phyloP scores from a whole-genome alignment of 2,113 vertebrate genomes.

The Mungos mungo region DNA sequence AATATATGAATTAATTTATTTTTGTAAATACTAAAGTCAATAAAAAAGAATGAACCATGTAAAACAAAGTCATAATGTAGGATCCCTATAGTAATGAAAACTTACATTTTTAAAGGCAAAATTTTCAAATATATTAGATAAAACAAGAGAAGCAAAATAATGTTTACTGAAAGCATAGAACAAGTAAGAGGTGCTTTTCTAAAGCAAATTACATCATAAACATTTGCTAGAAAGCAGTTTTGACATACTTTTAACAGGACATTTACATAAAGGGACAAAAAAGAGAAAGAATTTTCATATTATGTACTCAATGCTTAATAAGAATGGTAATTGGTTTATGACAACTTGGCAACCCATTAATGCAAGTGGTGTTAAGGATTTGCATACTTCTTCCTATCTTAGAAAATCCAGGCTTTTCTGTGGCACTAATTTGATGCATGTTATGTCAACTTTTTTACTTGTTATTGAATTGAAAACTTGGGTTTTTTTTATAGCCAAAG shows the following conservation, averaged over 20 bases:
- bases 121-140: background rate
- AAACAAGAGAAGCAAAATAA: background rate
- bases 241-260: background rate
- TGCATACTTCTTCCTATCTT: background rate
- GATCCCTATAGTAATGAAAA: background rate
- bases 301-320: background rate
- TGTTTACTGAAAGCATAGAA: background rate
- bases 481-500: background rate
- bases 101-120: background rate
- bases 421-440: background rate
- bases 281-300: background rate
- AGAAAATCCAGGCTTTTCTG: background rate
- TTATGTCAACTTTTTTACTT: background rate
- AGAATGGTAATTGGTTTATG: background rate
- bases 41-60: background rate
- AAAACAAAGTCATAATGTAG: conserved; percentile 3
- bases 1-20: background rate
- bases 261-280: background rate
- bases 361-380: background rate
- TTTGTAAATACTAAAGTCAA: background rate
- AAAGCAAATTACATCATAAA: background rate
- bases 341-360: background rate
- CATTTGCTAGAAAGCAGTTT: background rate
- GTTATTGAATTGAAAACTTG: background rate
- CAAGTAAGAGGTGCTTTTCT: background rate